A percentile compares a stretch with the other conserved stretches of the same genome.
Evolutionary conservation across 2,888 invertebrate genomes (phyloP).

Genomic region (Erebia epiphron): DNA sequence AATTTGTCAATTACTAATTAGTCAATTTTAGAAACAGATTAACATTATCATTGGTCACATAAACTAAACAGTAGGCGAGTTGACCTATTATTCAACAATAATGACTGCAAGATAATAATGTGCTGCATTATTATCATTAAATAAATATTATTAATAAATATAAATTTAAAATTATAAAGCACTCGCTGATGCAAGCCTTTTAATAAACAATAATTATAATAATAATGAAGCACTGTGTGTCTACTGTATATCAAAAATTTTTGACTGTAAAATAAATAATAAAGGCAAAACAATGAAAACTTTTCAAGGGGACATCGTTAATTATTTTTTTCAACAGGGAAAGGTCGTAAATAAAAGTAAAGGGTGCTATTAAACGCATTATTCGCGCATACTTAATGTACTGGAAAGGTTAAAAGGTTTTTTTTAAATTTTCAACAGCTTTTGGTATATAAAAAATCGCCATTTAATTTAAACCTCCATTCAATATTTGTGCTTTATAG

Average conservation of each 20-base stretch:
- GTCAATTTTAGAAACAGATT: neutral
- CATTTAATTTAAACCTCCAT: slow-evolving; percentile 67
- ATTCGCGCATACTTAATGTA: slow-evolving; percentile 81
- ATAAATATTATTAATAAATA: slow-evolving; percentile 7
- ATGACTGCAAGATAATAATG: neutral
- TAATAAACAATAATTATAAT: slow-evolving; percentile 31
- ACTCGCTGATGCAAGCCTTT: neutral
- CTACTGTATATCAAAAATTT: slow-evolving; percentile 38
- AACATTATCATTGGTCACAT: neutral
- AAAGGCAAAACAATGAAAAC: slow-evolving; percentile 68
- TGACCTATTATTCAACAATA: slow-evolving; percentile 15
- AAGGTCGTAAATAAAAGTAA: slow-evolving; percentile 77
- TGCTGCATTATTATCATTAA: neutral
- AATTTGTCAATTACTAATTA: neutral
- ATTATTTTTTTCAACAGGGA: slow-evolving; percentile 73
- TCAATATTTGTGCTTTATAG: slow-evolving; percentile 64
- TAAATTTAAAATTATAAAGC: slow-evolving; percentile 14
- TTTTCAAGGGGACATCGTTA: slow-evolving; percentile 68
- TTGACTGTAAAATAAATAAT: slow-evolving; percentile 55
- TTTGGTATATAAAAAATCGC: slow-evolving; percentile 67
- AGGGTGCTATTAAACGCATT: slow-evolving; percentile 82
- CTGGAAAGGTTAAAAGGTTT: slow-evolving; percentile 77
- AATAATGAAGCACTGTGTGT: slow-evolving; percentile 31
- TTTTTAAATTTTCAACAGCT: slow-evolving; percentile 73
- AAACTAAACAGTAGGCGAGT: neutral